phyloP scores from a whole-genome alignment of 1,140 invertebrate genomes.

The Anadara kagoshimensis region DNA sequence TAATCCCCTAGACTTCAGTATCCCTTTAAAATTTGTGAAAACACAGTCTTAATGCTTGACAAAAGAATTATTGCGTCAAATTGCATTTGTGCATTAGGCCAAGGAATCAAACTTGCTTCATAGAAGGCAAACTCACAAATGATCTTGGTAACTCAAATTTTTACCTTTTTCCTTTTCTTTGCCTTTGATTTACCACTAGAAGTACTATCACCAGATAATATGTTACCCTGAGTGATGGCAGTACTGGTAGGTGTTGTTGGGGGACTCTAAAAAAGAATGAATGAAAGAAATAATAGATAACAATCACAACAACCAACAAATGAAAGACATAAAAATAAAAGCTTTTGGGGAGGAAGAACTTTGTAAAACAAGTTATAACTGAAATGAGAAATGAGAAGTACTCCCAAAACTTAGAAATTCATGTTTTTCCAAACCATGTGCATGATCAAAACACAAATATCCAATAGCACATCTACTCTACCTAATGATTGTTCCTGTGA shows the following conservation, averaged over 20 bases:
- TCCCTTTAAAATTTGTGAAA: no score
- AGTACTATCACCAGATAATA: background rate
- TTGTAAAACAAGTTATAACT: no score
- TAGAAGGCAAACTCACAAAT: background rate
- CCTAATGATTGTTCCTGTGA: no score
- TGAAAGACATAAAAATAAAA: background rate
- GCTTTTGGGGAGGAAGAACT: background rate
- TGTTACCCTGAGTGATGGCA: constrained; percentile 1
- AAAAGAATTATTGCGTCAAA: background rate
- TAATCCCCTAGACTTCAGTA: no score
- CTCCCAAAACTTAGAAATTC: background rate
- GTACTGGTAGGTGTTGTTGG: constrained; percentile 46
- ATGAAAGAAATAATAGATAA: background rate
- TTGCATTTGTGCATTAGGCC: background rate
- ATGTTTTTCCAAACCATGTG: no score
- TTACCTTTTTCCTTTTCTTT: constrained; percentile 63
- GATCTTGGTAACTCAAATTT: background rate
- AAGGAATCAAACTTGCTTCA: background rate
- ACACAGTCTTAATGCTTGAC: background rate
- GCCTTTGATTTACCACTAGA: constrained; percentile 44
- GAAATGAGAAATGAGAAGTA: no score
- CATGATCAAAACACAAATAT: no score
- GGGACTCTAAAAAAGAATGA: constrained; percentile 41
- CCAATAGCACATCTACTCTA: no score
- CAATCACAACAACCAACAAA: background rate